A percentile compares a stretch with the other conserved stretches of the same genome.
Evolutionary conservation across 2,888 invertebrate species (phyloP).

Genomic region (Oscheius sp.): DNA sequence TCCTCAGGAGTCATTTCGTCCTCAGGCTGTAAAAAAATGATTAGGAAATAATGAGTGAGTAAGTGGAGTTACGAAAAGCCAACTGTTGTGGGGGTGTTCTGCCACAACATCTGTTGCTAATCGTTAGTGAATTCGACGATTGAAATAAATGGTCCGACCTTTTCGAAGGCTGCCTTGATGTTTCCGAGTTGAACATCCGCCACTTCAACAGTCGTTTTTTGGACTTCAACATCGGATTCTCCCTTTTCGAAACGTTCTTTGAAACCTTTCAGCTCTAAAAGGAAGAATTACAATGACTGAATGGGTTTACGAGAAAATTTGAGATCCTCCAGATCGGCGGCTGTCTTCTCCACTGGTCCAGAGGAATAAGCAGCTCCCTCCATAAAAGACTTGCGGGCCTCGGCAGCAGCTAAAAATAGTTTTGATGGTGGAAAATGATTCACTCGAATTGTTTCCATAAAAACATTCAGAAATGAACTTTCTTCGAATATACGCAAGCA

Average conservation of each 20-base stretch:
- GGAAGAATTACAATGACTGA: no score
- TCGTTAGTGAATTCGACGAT: background rate
- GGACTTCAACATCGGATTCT: constrained; percentile 45
- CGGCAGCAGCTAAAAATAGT: constrained; percentile 59
- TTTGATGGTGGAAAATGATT: background rate
- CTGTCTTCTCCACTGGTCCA: constrained; percentile 58
- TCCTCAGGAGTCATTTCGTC: constrained; percentile 68
- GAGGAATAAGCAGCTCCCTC: constrained; percentile 66
- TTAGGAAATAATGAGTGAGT: background rate
- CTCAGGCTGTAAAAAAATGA: constrained; percentile 32
- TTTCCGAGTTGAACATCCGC: constrained; percentile 60
- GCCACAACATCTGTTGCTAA: constrained; percentile 15
- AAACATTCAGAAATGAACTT: constrained; percentile 35
- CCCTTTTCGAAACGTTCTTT: constrained; percentile 69
- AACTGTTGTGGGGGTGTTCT: constrained; percentile 1
- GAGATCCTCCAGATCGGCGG: constrained; percentile 63
- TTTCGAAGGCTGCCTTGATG: constrained; percentile 67
- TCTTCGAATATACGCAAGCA: constrained; percentile 43
- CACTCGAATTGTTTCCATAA: constrained; percentile 26
- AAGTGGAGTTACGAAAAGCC: constrained; percentile 3
- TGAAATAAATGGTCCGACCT: constrained; percentile 42
- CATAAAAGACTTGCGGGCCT: constrained; percentile 67
- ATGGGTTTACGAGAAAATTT: constrained; percentile 61
- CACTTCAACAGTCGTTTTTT: constrained; percentile 60
- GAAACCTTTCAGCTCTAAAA: constrained; percentile 63